Base-by-base conservation (phyloP, 2,113 vertebrate genomes). In the Petaurus breviceps region DNA sequence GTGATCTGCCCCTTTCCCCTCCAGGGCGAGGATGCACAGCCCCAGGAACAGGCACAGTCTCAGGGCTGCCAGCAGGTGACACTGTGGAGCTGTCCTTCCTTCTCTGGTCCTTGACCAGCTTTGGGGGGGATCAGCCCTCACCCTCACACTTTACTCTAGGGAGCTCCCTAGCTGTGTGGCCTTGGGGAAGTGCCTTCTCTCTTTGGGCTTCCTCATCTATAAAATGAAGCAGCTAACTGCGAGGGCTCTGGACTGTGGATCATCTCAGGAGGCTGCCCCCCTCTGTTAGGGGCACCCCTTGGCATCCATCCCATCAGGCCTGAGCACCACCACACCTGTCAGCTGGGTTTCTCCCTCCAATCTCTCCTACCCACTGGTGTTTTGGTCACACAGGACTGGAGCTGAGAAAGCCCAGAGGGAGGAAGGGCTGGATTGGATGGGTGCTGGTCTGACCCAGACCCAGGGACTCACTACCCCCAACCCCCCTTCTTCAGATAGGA, bases 1-100 rank as follows among this genome's bases (percentile, higher is more conserved):
- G 31, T 10, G 55, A 26, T 26, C 14, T 3, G 12, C 12, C 14
- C 9, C 61, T 16, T 68, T 37, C 31, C 31, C 3, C 31, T 68
- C 61, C 61, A 68, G 31, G 3, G 12, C 31, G 2, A 3, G 28
- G 57, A 5, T 24, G 31, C 24, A 26, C 53, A 25, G 47, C 6
- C 54, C 53, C 7, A 8, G 57, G 57, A 61, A 10, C 28, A 0
- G 43, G 31, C 51, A 1, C 53, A 26, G 23, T 19, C 26, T 9
- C 25, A 55, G 54, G 54, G 8, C 26, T 0, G 84, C 47, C 97
- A 93, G 96, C 94, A 97, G 96, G 51, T 89, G 97, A 93, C 92
- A 93, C 94, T 92, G 92, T 91, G 5, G 16, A 92, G 93, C 90
- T 31, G 90, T n/a, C 50, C 5, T 19, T 24, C 1, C 68, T 12